Evolutionary conservation across 2,888 invertebrate species (phyloP), one percentile per base, ranked within the genome.

Genomic region (Cantharis rustica): DNA sequence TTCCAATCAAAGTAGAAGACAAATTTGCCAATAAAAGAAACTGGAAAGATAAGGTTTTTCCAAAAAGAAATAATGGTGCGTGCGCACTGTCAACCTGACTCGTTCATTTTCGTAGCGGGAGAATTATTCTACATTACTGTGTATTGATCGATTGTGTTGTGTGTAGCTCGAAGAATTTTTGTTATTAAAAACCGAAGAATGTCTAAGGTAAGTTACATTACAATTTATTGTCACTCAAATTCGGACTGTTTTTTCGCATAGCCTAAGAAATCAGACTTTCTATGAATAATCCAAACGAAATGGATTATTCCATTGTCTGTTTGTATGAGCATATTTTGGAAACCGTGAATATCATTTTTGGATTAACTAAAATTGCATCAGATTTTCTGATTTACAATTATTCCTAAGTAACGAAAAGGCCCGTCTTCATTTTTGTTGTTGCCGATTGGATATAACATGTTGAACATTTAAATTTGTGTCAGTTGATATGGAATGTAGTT

Each of bases 71-170:
- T 16, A 15, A n/a, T 23, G 61, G 61, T 79, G 80, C 80, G 80
- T 73, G 79, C 79, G 79, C 80, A 79, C 17, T 61, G 5, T 73
- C 20, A 62, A 74, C 62, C 69, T 73, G 13, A 68, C 76, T 80
- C 80, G 80, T 68, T 68, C 74, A 69, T 75, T 64, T 77, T 79
- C 79, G 77, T 75, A 79, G 80, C 79, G 79, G 80, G 79, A 80
- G 76, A 79, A 73, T 78, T 75, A 75, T 78, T 79, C 77, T 74
- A 74, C 31, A 72, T 62, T 80, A 78, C 73, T 73, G 68, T 71
- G 79, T 81, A 81, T 81, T 80, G 81, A 81, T 81, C 79, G 75
- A 74, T 75, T 66, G 23, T 66, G 79, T 78, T 77, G 79, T 76
- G 70, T 74, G 70, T 69, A 76, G 71, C 47, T 76, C 72, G 78